Conservation (phyloP, 2,797 vertebrate genomes). For the Smutsia gigantea region DNA sequence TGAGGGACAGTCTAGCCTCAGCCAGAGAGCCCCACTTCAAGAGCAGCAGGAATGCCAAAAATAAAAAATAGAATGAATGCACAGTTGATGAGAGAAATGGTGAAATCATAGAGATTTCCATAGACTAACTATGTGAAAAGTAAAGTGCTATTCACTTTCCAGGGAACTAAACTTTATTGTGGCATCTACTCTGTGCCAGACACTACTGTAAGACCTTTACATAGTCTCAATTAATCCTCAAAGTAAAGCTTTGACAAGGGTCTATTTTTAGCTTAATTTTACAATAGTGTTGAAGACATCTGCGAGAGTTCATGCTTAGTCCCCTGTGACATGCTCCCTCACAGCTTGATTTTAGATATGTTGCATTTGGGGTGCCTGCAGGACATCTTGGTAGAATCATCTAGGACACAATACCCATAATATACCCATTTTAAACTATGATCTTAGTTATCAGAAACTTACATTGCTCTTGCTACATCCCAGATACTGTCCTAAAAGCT, state of each 20-base stretch:
- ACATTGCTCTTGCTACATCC: not conserved
- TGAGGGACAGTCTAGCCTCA: not conserved
- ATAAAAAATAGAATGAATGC: not conserved
- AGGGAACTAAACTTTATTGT: not conserved
- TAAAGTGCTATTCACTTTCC: not conserved
- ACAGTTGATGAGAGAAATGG: not conserved
- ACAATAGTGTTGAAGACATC: not conserved
- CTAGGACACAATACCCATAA: not conserved
- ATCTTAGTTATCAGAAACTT: constrained; percentile 1
- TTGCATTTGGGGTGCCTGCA: not conserved
- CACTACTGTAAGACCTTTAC: not conserved
- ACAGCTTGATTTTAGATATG: not conserved
- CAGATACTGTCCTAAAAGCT: not conserved
- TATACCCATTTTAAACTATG: not conserved
- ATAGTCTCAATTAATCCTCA: not conserved
- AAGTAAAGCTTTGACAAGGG: not conserved
- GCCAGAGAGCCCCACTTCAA: not conserved
- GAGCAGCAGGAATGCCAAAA: not conserved
- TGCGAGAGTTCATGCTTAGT: not conserved
- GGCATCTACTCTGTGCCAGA: not conserved
- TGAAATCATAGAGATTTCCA: not conserved
- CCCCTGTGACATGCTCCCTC: not conserved
- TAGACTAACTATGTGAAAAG: not conserved
- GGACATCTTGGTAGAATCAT: not conserved
- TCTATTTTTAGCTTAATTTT: not conserved